Evolutionary conservation across 2,888 invertebrate species (phyloP).

Genomic region (Hydropsyche betteni): DNA sequence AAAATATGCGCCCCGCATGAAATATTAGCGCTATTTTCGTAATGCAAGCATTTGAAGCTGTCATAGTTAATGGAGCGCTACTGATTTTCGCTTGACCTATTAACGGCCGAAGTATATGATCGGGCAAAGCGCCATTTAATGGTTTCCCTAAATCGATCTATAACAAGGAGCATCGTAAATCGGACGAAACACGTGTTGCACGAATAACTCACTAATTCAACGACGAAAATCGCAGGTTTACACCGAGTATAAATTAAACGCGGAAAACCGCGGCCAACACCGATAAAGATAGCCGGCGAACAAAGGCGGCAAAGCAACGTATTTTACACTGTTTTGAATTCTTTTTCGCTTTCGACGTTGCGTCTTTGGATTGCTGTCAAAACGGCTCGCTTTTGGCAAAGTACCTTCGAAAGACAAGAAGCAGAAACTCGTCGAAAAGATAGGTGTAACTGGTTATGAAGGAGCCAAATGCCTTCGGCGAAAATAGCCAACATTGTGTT

Average conservation of each 20-base stretch:
- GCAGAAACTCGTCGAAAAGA: neutral
- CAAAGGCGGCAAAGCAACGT: neutral
- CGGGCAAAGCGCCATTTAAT: constrained; percentile 11
- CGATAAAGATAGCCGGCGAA: neutral
- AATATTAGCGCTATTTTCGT: too few species aligned
- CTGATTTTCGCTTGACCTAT: too few species aligned
- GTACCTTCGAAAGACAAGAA: neutral
- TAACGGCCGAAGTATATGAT: neutral
- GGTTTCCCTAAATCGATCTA: constrained; percentile 2
- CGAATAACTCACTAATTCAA: neutral
- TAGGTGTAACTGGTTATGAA: neutral
- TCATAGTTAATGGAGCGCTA: too few species aligned
- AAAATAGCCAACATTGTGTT: neutral
- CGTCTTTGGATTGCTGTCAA: constrained; percentile 14
- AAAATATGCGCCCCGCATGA: too few species aligned
- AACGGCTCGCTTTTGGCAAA: neutral
- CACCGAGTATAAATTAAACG: neutral
- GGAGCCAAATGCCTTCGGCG: neutral
- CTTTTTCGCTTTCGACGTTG: neutral
- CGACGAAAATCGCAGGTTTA: neutral
- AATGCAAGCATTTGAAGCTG: too few species aligned
- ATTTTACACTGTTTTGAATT: too few species aligned
- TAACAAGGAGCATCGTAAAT: neutral
- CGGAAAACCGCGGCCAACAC: neutral
- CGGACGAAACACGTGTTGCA: neutral